Percentiles rank a stretch among this genome's conserved stretches.
phyloP scores from a whole-genome alignment of 2,113 vertebrate species.

The Pan paniscus region DNA sequence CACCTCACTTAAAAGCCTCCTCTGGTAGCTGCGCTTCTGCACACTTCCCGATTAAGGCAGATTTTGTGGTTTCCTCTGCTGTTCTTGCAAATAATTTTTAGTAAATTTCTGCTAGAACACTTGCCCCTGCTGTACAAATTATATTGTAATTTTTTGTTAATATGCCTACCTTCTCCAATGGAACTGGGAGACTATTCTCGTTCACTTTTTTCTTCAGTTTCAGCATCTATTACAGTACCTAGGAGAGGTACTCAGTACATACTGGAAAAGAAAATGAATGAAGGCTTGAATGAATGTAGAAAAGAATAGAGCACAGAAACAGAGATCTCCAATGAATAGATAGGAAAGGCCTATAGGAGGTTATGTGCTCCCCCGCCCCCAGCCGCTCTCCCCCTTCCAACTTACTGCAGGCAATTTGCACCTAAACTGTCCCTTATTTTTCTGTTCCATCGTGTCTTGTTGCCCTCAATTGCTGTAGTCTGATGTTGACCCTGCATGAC shows the following conservation, averaged over 20 bases:
- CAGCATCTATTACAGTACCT: not conserved
- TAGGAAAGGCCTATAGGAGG: not conserved
- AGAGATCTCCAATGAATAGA: not conserved
- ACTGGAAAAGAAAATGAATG: not conserved
- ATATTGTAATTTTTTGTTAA: not conserved
- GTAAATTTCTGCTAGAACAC: not conserved
- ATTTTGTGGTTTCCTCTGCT: not conserved
- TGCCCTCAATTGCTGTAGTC: constrained; percentile 44
- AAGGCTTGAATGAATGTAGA: not conserved
- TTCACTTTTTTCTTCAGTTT: not conserved
- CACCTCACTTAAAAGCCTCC: not conserved
- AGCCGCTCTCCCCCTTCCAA: rapidly evolving
- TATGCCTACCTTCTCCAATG: not conserved
- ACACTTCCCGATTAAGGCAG: not conserved
- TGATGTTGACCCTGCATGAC: constrained; percentile 57
- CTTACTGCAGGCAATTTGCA: not conserved
- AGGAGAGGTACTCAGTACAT: not conserved
- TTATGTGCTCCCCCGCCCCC: rapidly evolving
- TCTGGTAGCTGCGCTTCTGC: rapidly evolving
- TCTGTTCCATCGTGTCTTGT: constrained; percentile 35
- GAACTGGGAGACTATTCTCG: not conserved
- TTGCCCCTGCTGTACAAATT: not conserved
- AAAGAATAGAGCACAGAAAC: not conserved
- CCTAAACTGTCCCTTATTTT: not conserved
- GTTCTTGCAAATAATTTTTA: not conserved